Conservation (phyloP, 1,140 invertebrate species). For the Harpegnathos saltator region DNA sequence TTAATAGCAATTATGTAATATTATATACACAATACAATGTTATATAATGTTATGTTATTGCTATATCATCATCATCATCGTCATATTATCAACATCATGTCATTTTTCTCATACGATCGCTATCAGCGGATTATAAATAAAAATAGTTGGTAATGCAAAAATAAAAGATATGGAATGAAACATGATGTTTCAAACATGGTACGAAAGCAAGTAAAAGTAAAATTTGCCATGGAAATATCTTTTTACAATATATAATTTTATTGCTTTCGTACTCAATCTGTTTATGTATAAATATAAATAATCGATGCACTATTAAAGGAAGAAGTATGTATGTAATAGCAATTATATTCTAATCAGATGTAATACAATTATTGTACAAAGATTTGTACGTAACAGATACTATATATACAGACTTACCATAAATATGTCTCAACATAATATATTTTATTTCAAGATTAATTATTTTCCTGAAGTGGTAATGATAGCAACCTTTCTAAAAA, state of each 20-base stretch:
- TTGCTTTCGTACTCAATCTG: constrained; percentile 3
- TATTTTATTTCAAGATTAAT: not conserved
- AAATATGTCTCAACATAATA: not conserved
- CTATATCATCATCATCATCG: no score
- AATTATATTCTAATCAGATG: constrained; percentile 13
- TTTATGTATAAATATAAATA: constrained; percentile 22
- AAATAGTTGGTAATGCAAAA: not conserved
- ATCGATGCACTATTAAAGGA: not conserved
- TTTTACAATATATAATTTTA: constrained; percentile 1
- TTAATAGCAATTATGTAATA: no score
- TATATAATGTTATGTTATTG: no score
- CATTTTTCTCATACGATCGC: constrained; percentile 14
- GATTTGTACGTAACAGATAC: constrained; percentile 25
- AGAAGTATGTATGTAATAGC: not conserved
- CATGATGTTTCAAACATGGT: no score
- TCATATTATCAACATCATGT: not conserved
- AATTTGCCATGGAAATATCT: no score
- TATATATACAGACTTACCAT: constrained; percentile 14
- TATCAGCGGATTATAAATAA: constrained; percentile 2
- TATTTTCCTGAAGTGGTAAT: constrained; percentile 14
- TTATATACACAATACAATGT: no score
- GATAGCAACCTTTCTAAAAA: constrained; percentile 25
- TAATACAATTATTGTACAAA: constrained; percentile 47
- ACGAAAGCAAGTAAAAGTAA: no score
- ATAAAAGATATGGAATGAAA: no score